Evolutionary conservation across 2,113 vertebrate genomes (phyloP), one percentile per base, ranked within the genome.

Genomic region (Porphyrio hochstetteri): DNA sequence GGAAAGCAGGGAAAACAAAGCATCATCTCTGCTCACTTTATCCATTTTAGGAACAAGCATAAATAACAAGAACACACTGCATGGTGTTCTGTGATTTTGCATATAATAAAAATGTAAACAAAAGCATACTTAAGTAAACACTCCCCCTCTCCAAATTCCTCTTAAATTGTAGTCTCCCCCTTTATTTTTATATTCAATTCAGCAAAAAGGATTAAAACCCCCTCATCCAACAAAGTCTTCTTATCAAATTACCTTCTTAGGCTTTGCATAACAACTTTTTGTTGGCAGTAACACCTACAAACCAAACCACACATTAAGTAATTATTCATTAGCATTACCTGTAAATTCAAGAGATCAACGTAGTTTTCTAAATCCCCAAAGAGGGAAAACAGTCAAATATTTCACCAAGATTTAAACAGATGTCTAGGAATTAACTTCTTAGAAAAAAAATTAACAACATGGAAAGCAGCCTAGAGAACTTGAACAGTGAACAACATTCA

Each of bases 181-280:
- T 92, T 92, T 90, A 77, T 71, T 90, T 94, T 83, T 94, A 72
- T 29, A 90, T 80, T 79, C 2, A 0, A 82, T 67, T 92, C 90
- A 95, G 76, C 48, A 94, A 91, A 90, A 96, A 76, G 64, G 36
- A 92, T 92, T 96, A 84, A 93, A 95, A 74, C 2, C n/a, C 79
- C 82, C 63, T 95, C 86, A 93, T 89, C 55, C 10, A 2, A 89
- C 60, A 81, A 87, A 93, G 35, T 82, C 80, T 78, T 88, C 91
- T 93, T 68, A 92, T 76, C 89, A 92, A 95, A 93, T 95, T 84
- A 94, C 77, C 88, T 95, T 95, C 93, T 95, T 96, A 89, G 94
- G 91, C 81, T 96, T 96, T 97, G 93, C 83, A 97, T 93, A 86
- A 88, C 88, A 93, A 94, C 77, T 87, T 96, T 97, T 95, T 96